Evolutionary conservation across 1,140 invertebrate species (phyloP), one percentile per base, ranked within the genome.

Genomic region (Apocrypta bakeri): DNA sequence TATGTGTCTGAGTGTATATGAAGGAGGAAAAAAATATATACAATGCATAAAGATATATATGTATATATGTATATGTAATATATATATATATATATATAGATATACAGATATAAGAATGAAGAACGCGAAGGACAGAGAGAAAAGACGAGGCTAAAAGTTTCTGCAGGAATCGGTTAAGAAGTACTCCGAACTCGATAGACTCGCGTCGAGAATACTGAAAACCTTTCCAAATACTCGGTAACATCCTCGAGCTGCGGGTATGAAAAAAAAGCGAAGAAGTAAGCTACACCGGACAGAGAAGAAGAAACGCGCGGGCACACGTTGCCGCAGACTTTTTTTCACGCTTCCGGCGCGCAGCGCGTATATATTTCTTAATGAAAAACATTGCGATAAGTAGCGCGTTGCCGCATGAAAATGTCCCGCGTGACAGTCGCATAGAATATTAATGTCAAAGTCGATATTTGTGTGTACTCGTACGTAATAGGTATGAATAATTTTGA

Each of bases 161-260:
- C 17, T 33, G 48, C 25, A 64, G 40, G 71, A 83, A 83, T 79
- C 82, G 77, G 82, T 83, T 83, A 83, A 83, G 71, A 83, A 83
- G 82, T 83, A 75, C 82, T 83, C 61, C 72, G 40, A 83, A 79
- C 71, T 83, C 77, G 76, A 83, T 79, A 69, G 82, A 79, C 71
- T 83, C 77, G 61, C 71, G 37, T 68, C 42, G 71, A 75, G 82
- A 83, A 83, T 83, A 83, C 77, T 79, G 71, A 83, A 83, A 83
- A 74, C n/a, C 76, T 79, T 29, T 79, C 24, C 14, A 73, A 63
- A 75, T 76, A 76, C 25, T 0, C 73, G 66, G 81, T 77, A 79
- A 77, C 75, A 78, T 73, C 31, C 74, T 64, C 48, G 33, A 31
- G 61, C 31, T 66, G 64, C 63, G 63, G 63, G 64, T 40, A 33